Conservation (phyloP, 2,113 vertebrate species). For the Lamprologus callipterus region DNA sequence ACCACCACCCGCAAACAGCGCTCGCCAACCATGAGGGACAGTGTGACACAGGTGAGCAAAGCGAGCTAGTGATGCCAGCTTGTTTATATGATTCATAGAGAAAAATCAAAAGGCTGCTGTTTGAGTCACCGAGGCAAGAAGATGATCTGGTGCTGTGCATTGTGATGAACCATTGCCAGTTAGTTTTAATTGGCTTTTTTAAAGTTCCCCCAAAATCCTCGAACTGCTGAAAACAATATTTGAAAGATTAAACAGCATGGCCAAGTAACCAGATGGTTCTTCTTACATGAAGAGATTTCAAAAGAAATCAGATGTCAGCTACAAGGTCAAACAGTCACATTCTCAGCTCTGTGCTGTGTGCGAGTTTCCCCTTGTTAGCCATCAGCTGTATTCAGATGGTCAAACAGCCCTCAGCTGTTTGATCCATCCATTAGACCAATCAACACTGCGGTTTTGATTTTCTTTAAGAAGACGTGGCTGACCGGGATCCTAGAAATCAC, state of each 20-base stretch:
- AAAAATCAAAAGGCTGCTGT: neutral
- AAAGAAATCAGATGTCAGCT: neutral
- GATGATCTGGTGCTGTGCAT: neutral
- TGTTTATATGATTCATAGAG: neutral
- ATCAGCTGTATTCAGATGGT: slow-evolving; percentile 4
- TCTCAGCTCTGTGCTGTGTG: neutral
- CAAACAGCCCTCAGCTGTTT: neutral
- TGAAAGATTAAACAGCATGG: slow-evolving; percentile 12
- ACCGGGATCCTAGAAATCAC: neutral
- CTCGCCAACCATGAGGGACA: slow-evolving; percentile 87
- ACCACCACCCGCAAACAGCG: slow-evolving; percentile 87
- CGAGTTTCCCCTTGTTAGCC: neutral
- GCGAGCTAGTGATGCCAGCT: neutral
- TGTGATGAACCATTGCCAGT: neutral
- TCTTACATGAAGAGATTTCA: neutral
- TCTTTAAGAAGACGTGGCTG: neutral
- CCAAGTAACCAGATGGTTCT: neutral
- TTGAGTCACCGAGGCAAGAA: neutral
- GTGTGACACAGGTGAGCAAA: slow-evolving; percentile 82
- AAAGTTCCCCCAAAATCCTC: neutral
- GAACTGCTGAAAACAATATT: slow-evolving; percentile 1
- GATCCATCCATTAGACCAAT: slow-evolving; percentile 12
- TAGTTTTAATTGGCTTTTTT: slow-evolving; percentile 1
- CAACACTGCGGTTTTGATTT: slow-evolving; percentile 16
- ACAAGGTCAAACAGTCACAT: neutral